Conservation (phyloP, 2,888 invertebrate species). For the Spodoptera littoralis region DNA sequence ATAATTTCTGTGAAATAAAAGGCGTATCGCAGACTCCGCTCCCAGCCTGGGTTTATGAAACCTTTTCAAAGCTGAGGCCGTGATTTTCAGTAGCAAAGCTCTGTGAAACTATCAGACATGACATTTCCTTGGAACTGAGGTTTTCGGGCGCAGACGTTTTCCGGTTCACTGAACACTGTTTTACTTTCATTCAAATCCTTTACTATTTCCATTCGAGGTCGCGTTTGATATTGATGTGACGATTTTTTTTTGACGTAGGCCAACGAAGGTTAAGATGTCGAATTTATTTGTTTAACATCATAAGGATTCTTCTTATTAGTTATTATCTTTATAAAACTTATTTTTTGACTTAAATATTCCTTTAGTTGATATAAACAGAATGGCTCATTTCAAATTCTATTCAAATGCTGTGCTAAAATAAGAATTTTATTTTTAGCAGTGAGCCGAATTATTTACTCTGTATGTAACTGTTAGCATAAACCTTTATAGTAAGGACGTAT, state of each 20-base stretch:
- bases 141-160: conserved; percentile 41
- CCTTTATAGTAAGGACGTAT: too few species aligned
- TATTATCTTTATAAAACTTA: too few species aligned
- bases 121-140: conserved; percentile 15
- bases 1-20: conserved; percentile 16
- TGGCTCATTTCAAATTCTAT: conserved; percentile 4
- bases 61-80: conserved; percentile 20
- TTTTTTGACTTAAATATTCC: conserved; percentile 1
- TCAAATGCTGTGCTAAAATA: conserved; percentile 21
- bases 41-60: conserved; percentile 17
- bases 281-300: conserved; percentile 12
- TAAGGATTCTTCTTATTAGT: neutral
- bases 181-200: conserved; percentile 44
- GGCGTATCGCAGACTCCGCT: conserved; percentile 6
- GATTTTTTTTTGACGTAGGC: conserved; percentile 34
- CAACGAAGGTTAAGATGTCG: conserved; percentile 25
- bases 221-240: conserved; percentile 31
- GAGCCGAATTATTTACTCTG: conserved; percentile 9
- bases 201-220: conserved; percentile 39
- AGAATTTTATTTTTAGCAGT: conserved; percentile 23
- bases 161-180: conserved; percentile 51
- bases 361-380: conserved; percentile 12
- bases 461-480: conserved; percentile 15
- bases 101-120: conserved; percentile 20
- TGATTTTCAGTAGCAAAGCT: conserved; percentile 31